Conservation (phyloP, 37 sponge, comb jelly and placozoan species). For the Petrosia ficiformis region DNA sequence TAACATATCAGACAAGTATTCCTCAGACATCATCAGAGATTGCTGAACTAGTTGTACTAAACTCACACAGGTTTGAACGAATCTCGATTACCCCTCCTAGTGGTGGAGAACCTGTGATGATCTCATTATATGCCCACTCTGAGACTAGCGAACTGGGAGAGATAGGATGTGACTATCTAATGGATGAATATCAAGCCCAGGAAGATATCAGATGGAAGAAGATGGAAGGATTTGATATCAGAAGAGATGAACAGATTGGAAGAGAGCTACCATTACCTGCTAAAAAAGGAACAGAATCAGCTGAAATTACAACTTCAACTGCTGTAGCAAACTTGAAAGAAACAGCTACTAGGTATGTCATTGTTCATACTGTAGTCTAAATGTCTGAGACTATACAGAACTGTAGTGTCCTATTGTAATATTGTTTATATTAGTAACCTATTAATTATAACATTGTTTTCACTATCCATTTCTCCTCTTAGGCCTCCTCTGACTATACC, state of each 20-base stretch:
- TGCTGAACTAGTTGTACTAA: conserved; percentile 1
- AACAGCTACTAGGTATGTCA: neutral
- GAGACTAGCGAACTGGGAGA: neutral
- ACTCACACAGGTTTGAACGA: neutral
- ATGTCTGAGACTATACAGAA: no score
- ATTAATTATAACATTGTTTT: neutral
- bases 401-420: no score
- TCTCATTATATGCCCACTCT: neutral
- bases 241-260: neutral
- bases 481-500: no score
- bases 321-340: neutral
- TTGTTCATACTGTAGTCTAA: no score
- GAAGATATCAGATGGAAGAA: neutral
- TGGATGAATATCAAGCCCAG: neutral
- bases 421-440: neutral
- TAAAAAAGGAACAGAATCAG: neutral
- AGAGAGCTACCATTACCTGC: conserved; percentile 5
- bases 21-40: neutral
- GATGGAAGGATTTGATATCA: neutral
- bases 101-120: neutral
- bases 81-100: neutral
- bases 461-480: neutral
- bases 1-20: neutral
- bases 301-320: neutral
- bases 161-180: neutral